phyloP scores from a whole-genome alignment of 2,888 invertebrate genomes.

The Lithophane socia region DNA sequence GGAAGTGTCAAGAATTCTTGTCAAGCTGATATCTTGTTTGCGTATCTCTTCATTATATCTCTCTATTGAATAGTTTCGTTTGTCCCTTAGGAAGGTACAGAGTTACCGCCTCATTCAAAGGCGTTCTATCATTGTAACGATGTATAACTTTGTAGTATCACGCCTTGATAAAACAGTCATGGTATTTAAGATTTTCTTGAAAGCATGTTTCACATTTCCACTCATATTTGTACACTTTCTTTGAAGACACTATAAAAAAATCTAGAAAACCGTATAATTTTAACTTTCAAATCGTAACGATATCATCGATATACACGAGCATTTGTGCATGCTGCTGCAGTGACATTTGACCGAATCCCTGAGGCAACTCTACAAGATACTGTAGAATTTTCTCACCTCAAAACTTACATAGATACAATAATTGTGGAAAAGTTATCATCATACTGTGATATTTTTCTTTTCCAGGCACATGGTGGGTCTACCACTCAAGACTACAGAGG shows the following conservation, averaged over 20 bases:
- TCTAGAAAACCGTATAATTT: neutral
- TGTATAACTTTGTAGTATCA: neutral
- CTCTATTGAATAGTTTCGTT: conserved; percentile 40
- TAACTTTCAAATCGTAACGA: neutral
- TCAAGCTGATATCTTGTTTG: conserved; percentile 36
- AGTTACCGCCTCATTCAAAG: conserved; percentile 18
- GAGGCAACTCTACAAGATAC: neutral
- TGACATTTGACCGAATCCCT: neutral
- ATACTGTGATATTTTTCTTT: neutral
- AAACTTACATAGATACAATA: neutral
- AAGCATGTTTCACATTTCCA: neutral
- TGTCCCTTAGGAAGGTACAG: conserved; percentile 28
- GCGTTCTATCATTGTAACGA: conserved; percentile 3
- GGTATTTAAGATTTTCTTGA: neutral
- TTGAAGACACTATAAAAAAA: neutral
- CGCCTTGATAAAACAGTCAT: neutral
- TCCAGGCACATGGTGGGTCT: conserved; percentile 91
- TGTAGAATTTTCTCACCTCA: neutral
- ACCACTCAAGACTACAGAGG: conserved; percentile 91
- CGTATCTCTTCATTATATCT: conserved; percentile 42
- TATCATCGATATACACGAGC: neutral
- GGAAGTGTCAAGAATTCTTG: conserved; percentile 43
- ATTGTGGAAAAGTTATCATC: neutral
- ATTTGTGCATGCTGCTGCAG: neutral
- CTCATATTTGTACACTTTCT: neutral